These are phyloP conservation scores for Drosophila heteroneura DNA, from an alignment of 2,888 invertebrate genomes.

Conservation along the genomic window DNA sequence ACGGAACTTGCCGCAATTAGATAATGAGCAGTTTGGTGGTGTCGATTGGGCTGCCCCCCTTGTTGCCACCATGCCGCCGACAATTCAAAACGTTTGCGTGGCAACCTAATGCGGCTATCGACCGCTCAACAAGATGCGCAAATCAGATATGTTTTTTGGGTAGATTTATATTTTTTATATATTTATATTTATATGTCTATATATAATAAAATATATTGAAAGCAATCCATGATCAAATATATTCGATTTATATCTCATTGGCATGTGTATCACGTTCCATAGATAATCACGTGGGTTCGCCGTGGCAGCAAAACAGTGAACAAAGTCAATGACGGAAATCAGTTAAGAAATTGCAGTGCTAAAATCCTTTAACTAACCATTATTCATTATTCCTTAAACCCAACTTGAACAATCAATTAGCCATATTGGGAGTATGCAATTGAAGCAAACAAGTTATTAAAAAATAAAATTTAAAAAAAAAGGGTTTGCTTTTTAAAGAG, in stretches of 20 bases:
- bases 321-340: not conserved
- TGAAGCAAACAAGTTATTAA: not conserved
- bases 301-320: conserved; percentile 22
- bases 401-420: not conserved
- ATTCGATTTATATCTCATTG: conserved; percentile 17
- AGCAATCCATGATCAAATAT: conserved; percentile 30
- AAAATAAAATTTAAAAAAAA: not conserved
- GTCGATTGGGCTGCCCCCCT: not conserved
- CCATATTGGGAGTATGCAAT: not conserved
- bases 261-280: conserved; percentile 43
- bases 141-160: not conserved
- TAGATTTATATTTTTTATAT: not conserved
- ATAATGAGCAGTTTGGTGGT: conserved; percentile 63
- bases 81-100: not conserved
- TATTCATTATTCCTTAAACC: not conserved
- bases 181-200: not conserved
- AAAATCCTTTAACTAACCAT: not conserved
- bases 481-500: not conserved
- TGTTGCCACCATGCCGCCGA: not conserved
- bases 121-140: conserved; percentile 12
- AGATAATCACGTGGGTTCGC: conserved; percentile 36
- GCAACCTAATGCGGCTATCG: conserved; percentile 29
- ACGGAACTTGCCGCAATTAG: conserved; percentile 70
- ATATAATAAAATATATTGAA: conserved; percentile 31
- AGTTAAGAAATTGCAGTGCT: not conserved